A percentile compares a stretch with the other conserved stretches of the same genome.
Evolutionary conservation across 2,113 vertebrate genomes (phyloP).

Genomic region (Amia ocellicauda): DNA sequence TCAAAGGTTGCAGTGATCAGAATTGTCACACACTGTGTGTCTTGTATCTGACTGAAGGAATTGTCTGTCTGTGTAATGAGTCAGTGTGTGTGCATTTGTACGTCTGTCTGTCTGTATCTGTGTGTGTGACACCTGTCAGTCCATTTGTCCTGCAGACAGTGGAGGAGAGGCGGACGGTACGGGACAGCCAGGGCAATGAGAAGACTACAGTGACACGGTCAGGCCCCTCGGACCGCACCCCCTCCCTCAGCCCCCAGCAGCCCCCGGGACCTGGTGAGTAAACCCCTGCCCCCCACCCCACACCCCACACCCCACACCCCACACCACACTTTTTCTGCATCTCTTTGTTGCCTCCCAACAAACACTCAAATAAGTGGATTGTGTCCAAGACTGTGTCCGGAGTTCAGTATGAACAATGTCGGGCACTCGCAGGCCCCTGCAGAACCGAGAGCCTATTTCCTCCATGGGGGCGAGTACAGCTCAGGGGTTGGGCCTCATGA

Average conservation of each 20-base stretch:
- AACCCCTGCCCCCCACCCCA: not conserved
- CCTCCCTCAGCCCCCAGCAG: conserved; percentile 19
- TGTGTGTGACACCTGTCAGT: not conserved
- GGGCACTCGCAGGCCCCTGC: no score
- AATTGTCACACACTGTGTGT: no score
- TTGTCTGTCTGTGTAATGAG: not conserved
- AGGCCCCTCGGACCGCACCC: conserved; percentile 40
- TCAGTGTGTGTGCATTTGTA: not conserved
- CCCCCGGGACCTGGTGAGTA: conserved; percentile 39
- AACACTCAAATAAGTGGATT: no score
- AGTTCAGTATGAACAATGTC: no score
- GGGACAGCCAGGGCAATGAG: conserved; percentile 73
- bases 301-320: no score
- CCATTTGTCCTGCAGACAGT: conserved; percentile 53
- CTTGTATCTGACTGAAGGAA: rapidly evolving
- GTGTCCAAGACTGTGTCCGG: no score
- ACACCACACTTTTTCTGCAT: no score
- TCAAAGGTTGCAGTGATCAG: not conserved
- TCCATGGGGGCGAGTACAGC: no score
- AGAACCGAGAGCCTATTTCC: no score
- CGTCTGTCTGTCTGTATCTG: not conserved
- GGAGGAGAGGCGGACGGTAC: conserved; percentile 77
- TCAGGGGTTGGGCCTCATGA: no score
- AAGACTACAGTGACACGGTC: conserved; percentile 74
- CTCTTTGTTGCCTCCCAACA: no score